Conservation (phyloP, 1,140 invertebrate species). For the Zaprionus tsacasi region DNA sequence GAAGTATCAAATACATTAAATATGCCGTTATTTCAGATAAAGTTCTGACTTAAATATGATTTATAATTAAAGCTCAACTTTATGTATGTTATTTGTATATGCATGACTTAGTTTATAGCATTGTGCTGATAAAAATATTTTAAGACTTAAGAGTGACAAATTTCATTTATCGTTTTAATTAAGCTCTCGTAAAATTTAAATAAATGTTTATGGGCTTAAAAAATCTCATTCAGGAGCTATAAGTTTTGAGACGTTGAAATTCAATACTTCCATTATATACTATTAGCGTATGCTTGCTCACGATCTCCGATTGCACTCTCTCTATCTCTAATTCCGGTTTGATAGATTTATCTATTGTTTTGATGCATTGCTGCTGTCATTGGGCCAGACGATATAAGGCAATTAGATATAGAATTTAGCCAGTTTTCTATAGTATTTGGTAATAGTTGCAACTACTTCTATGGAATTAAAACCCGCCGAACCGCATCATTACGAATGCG, state of each 20-base stretch:
- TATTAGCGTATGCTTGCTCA: slow-evolving; percentile 6
- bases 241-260: not conserved
- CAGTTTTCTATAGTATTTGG: slow-evolving; percentile 43
- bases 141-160: not conserved
- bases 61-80: no score
- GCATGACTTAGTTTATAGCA: not conserved
- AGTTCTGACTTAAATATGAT: not conserved
- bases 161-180: not conserved
- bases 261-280: slow-evolving; percentile 6
- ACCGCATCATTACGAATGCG: slow-evolving; percentile 68
- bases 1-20: no score
- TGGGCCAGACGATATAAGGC: slow-evolving; percentile 23
- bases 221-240: not conserved
- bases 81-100: no score
- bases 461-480: slow-evolving; percentile 64
- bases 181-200: not conserved
- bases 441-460: slow-evolving; percentile 52
- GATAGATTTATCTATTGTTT: slow-evolving; percentile 51
- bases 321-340: slow-evolving; percentile 48
- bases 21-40: no score
- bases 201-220: not conserved
- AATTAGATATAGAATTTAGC: slow-evolving; percentile 53
- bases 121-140: no score
- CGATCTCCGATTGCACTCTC: not conserved
- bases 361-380: slow-evolving; percentile 50